Evolutionary conservation across 2,113 vertebrate genomes (phyloP), one percentile per base, ranked within the genome.

Genomic region (Micronycteris hirsuta): DNA sequence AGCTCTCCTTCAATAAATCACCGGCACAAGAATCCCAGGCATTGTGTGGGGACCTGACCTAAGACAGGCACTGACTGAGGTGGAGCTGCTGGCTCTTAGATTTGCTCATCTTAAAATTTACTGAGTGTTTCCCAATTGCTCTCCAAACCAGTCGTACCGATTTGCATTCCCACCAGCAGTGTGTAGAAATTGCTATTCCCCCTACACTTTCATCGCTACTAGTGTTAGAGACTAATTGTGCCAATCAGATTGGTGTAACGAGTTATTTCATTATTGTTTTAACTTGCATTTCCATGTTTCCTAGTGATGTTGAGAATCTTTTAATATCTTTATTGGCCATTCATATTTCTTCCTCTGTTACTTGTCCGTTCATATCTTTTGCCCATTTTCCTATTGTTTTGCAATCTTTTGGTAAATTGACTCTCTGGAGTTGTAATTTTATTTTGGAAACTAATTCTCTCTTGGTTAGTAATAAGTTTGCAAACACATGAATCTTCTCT

Each of bases 41-140:
- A 43, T 45, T 7, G 5, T 11, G 47, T 47, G 31, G 61, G 45
- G 36, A 61, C 38, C 45, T 20, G 14, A 26, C 41, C 65, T 0
- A 74, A 24, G 74, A 70, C 24, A 85, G 38, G 7, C 65, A 65
- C 17, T 26, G 31, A 17, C 19, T 10, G 49, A 10, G 49, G 47
- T 19, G 31, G 14, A 24, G 28, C 74, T 49, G 61, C 67, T 63
- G 58, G 41, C 22, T 36, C 61, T 5, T 15, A 81, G 80, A 92
- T 36, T 38, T 56, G 31, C 73, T 86, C 38, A 13, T 89, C 43
- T 84, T 84, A 47, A 74, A 47, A 49, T 67, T 61, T 33, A 56
- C 76, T 33, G 31, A 47, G 84, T 54, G n/a, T 86, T 96, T 94
- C 76, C 56, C 67, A 93, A 94, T 76, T 82, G 17, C 63, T 89